Conservation (phyloP, 1,140 invertebrate species). For the Anthonomus grandis region DNA sequence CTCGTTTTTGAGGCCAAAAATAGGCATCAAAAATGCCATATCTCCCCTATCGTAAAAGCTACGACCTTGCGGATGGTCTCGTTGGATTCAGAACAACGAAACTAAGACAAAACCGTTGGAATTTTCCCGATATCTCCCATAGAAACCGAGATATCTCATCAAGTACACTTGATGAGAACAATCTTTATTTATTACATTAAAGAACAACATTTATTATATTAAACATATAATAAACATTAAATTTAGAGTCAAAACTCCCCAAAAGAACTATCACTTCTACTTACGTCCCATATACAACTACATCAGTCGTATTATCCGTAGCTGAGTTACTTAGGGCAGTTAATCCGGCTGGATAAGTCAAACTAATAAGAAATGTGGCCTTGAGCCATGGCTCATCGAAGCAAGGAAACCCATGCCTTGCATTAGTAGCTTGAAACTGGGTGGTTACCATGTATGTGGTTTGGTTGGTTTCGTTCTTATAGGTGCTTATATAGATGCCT, state of each 20-base stretch:
- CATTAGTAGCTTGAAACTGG: slow-evolving; percentile 28
- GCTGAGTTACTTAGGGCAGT: slow-evolving; percentile 18
- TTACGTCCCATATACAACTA: background rate
- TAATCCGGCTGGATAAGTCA: slow-evolving; percentile 12
- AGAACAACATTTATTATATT: no score
- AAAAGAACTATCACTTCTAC: background rate
- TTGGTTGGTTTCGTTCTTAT: slow-evolving; percentile 1
- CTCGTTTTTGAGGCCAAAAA: no score
- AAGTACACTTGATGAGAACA: no score
- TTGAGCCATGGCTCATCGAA: slow-evolving; percentile 25
- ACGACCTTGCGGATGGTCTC: no score
- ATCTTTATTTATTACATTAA: no score
- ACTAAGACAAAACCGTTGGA: no score
- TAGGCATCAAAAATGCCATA: no score
- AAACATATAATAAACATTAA: background rate
- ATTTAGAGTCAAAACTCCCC: background rate
- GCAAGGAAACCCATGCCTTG: slow-evolving; percentile 25
- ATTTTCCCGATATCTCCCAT: no score
- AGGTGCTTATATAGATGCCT: slow-evolving; percentile 22
- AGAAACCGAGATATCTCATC: no score
- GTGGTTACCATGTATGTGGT: slow-evolving; percentile 35
- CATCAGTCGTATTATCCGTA: background rate
- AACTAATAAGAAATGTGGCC: slow-evolving; percentile 18
- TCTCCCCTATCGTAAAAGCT: no score
- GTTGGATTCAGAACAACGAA: no score